Base-by-base conservation (phyloP, 2,113 vertebrate species). In the Oryzias javanicus region DNA sequence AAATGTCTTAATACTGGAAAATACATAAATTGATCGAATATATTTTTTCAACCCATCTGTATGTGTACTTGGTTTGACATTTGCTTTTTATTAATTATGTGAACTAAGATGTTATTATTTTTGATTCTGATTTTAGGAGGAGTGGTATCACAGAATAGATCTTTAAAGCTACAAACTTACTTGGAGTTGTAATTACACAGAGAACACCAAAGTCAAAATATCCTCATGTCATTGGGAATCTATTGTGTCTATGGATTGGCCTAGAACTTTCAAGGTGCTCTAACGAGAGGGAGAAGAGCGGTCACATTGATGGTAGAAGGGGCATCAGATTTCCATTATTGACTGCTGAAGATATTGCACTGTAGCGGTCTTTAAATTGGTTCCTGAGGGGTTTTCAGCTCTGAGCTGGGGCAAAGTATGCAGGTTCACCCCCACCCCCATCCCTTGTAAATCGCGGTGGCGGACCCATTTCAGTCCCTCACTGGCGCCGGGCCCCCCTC, bases 311-410 rank as follows among this genome's bases (percentile, higher is more conserved):
- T 94, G 93, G 91, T 89, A 91, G 90, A 90, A 90, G 92, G 91
- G 93, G 93, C 94, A 95, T 95, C 93, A 94, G 93, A 94, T 95
- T 95, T 94, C 94, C 92, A 94, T 95, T 98, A 98, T 97, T 97
- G 94, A 97, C 95, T 93, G 92, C 91, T 92, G 92, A 93, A 94
- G 94, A 95, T 95, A 95, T 94, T 94, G 93, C 93, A 93, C 92
- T 93, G 94, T 95, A 94, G 94, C 90, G 88, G 91, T 93, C 94
- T 94, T 93, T 94, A 98, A 98, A 98, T 97, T 96, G 94, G 95
- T 94, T 97, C 94, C 95, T 94, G 93, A 93, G 95, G 94, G 95
- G 92, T 92, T 96, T 93, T 94, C 86, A 76, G 79, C 81, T 89
- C 83, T 75, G 80, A 80, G 84, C 81, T 5, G 91, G 93, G 92